Percentiles rank a stretch among this genome's conserved stretches.
Conservation (phyloP, 2,797 vertebrate species). For the Amblyraja radiata region DNA sequence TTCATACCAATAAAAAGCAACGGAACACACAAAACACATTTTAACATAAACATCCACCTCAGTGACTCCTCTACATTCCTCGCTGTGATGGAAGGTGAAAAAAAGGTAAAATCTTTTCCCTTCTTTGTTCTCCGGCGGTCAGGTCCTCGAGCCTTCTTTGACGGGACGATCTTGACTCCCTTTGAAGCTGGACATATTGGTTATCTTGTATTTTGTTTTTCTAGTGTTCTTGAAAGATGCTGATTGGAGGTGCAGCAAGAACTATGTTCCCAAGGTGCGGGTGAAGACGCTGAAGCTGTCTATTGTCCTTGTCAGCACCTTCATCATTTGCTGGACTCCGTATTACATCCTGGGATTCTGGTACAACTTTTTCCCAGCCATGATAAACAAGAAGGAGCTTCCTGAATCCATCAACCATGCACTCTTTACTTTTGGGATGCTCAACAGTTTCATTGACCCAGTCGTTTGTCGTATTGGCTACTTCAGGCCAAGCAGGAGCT, state of each 20-base stretch:
- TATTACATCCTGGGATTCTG: constrained; percentile 36
- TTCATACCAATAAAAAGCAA: too few species aligned
- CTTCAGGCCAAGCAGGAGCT: background rate
- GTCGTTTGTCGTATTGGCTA: constrained; percentile 15
- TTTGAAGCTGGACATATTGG: background rate
- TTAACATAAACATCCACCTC: too few species aligned
- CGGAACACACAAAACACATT: too few species aligned
- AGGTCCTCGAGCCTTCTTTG: too few species aligned
- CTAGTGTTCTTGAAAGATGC: constrained; percentile 19
- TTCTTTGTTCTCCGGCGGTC: too few species aligned
- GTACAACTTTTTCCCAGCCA: constrained; percentile 36
- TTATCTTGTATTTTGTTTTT: background rate
- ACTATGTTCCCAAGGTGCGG: constrained; percentile 25
- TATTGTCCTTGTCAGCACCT: constrained; percentile 33
- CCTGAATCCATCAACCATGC: constrained; percentile 37
- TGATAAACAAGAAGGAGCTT: constrained; percentile 33
- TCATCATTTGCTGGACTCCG: constrained; percentile 36
- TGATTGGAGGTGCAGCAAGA: constrained; percentile 24
- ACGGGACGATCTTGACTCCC: too few species aligned
- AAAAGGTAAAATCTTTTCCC: too few species aligned
- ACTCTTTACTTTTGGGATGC: constrained; percentile 19
- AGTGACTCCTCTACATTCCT: too few species aligned
- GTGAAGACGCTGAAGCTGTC: constrained; percentile 36
- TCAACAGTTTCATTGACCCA: constrained; percentile 34
- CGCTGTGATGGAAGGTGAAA: too few species aligned